Conservation (phyloP, 2,797 vertebrate species). For the Loris lydekkerianus region DNA sequence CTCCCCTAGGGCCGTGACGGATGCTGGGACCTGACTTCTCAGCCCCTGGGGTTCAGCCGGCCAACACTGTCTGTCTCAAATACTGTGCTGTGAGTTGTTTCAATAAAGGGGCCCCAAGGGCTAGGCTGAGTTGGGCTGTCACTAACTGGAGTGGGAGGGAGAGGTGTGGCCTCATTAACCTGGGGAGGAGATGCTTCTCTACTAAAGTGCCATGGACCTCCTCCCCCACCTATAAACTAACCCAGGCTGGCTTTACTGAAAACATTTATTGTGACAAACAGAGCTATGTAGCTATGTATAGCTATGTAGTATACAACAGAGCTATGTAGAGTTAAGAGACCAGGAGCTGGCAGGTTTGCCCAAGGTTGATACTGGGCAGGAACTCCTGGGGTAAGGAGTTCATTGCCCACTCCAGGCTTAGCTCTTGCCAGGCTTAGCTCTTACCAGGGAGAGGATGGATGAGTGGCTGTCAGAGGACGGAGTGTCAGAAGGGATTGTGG, state of each 20-base stretch:
- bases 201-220: neutral
- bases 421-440: neutral
- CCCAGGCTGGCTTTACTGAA: conserved; percentile 38
- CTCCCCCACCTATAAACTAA: neutral
- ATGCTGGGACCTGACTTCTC: neutral
- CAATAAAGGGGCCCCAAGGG: conserved; percentile 81
- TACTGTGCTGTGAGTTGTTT: conserved; percentile 67
- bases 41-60: neutral
- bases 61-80: conserved; percentile 42
- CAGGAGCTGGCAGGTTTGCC: neutral
- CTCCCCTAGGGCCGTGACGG: neutral
- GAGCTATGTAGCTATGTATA: neutral
- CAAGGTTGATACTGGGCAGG: neutral
- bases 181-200: neutral
- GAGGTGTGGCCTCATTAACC: no score
- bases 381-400: neutral
- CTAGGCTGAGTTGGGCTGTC: conserved; percentile 63
- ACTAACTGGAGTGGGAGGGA: neutral
- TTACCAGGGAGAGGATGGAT: neutral
- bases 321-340: neutral
- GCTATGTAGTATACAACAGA: neutral
- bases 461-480: neutral
- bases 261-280: conserved; percentile 66
- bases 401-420: neutral
- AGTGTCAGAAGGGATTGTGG: neutral